These are phyloP conservation scores for Asbolus verrucosus DNA, from an alignment of 1,140 invertebrate genomes.

Conservation along the genomic window DNA sequence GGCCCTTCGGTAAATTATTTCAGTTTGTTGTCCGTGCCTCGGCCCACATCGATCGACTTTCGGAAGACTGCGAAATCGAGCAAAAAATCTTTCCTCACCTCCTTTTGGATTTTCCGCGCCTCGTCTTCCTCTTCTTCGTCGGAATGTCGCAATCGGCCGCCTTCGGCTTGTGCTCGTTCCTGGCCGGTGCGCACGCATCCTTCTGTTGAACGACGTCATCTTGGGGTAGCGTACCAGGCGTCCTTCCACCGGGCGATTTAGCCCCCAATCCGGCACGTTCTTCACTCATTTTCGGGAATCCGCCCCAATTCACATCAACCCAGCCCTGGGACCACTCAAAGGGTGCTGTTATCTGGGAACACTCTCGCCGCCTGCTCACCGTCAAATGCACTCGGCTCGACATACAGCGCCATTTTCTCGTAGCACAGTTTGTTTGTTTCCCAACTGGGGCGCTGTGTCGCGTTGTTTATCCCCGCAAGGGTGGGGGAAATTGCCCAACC, in stretches of 20 bases:
- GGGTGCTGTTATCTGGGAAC: conserved; percentile 52
- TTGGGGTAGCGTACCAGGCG: conserved; percentile 53
- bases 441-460: conserved; percentile 26
- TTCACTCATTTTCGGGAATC: conserved; percentile 54
- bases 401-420: conserved; percentile 63
- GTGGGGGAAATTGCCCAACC: conserved; percentile 18
- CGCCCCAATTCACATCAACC: conserved; percentile 38
- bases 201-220: conserved; percentile 58
- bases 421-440: conserved; percentile 40
- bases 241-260: conserved; percentile 51
- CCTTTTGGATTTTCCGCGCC: conserved; percentile 73
- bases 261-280: conserved; percentile 21
- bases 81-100: conserved; percentile 9
- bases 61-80: not conserved
- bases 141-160: conserved; percentile 58
- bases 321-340: conserved; percentile 52
- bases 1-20: too few relatives aligned
- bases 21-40: too few relatives aligned
- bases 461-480: conserved; percentile 23
- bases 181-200: conserved; percentile 58
- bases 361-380: conserved; percentile 46
- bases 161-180: conserved; percentile 54
- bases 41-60: not conserved
- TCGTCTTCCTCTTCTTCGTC: conserved; percentile 68
- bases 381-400: conserved; percentile 60